Evolutionary conservation across 2,113 vertebrate species (phyloP), one percentile per base, ranked within the genome.

Genomic region (Ardeotis arabs): DNA sequence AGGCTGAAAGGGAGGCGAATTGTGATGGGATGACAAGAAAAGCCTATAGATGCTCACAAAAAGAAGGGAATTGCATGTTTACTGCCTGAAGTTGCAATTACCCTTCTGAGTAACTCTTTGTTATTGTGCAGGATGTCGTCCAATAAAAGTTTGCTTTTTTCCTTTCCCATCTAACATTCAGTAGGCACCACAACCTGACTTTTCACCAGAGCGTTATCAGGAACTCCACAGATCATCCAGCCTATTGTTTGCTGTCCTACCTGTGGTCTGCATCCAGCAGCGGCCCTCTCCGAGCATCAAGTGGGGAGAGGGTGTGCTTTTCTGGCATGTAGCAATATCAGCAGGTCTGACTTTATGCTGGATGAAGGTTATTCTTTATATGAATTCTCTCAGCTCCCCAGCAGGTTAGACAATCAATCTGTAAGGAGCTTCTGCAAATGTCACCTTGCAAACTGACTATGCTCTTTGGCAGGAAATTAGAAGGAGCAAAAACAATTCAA

Each of bases 401-500:
- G 85, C 60, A 93, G 81, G 91, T 93, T 67, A 95, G 59, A 86
- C 90, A 87, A 91, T 95, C 89, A 89, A 37, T 97, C 76, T 87
- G 41, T 64, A 68, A 85, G 83, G 55, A 91, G 90, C 69, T 87
- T 92, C 77, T 84, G 72, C 84, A 96, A 96, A 94, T 93, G 95
- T 97, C 96, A 96, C 94, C 91, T 97, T 97, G 92, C 90, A 92
- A 94, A 77, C 79, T 27, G 41, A 68, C 78, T 92, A 24, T 9
- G 9, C 8, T 2, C 73, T 95, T 94, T 14, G 19, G 79, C 95
- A 96, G 95, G 82, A 96, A 96, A 96, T 97, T 89, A 95, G 94
- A 66, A 94, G 73, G 58, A 87, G 68, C 29, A 92, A 90, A 96
- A 96, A 22, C 82, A 72, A 83, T 93, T 93, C 63, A 93, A 87